A percentile compares a stretch with the other conserved stretches of the same genome.
These are phyloP conservation scores for Drosophila silvestris DNA, from an alignment of 2,888 invertebrate genomes.

Conservation along the genomic window DNA sequence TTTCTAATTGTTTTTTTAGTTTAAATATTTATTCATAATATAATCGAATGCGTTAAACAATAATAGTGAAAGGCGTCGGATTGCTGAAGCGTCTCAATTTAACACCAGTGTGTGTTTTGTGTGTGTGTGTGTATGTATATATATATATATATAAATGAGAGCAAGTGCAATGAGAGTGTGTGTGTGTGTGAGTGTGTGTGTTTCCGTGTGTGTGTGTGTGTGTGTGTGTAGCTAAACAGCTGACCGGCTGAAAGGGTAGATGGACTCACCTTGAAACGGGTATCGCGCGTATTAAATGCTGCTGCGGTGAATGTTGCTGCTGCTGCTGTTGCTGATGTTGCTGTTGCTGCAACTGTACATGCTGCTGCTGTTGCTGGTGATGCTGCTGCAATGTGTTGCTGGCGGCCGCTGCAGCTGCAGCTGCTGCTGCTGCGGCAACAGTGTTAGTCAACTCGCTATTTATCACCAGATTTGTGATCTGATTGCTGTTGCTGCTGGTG, in stretches of 20 bases:
- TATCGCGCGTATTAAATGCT: slow-evolving; percentile 84
- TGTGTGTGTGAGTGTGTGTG: background rate
- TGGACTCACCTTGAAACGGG: slow-evolving; percentile 83
- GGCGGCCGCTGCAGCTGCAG: slow-evolving; percentile 60
- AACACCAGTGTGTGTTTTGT: slow-evolving; percentile 3
- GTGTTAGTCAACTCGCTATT: slow-evolving; percentile 58
- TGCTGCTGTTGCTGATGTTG: slow-evolving; percentile 51
- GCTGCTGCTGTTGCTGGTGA: slow-evolving; percentile 58
- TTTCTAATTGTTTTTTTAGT: background rate
- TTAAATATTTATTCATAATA: slow-evolving; percentile 12
- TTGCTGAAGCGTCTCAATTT: slow-evolving; percentile 29
- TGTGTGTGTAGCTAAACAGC: slow-evolving; percentile 31
- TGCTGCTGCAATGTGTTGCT: slow-evolving; percentile 68
- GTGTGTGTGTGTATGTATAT: slow-evolving; percentile 2
- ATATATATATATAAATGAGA: background rate
- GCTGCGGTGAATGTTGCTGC: slow-evolving; percentile 77
- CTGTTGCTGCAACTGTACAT: slow-evolving; percentile 58
- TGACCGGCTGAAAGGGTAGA: slow-evolving; percentile 30
- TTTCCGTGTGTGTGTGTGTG: slow-evolving; percentile 11
- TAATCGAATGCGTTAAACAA: slow-evolving; percentile 23
- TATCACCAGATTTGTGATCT: slow-evolving; percentile 56
- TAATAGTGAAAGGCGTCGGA: slow-evolving; percentile 21
- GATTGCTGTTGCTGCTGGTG: slow-evolving; percentile 35
- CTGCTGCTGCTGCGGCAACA: slow-evolving; percentile 58
- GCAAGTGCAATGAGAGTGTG: background rate